These are phyloP conservation scores for Batillaria attramentaria DNA, from an alignment of 1,140 invertebrate genomes.

Conservation along the genomic window DNA sequence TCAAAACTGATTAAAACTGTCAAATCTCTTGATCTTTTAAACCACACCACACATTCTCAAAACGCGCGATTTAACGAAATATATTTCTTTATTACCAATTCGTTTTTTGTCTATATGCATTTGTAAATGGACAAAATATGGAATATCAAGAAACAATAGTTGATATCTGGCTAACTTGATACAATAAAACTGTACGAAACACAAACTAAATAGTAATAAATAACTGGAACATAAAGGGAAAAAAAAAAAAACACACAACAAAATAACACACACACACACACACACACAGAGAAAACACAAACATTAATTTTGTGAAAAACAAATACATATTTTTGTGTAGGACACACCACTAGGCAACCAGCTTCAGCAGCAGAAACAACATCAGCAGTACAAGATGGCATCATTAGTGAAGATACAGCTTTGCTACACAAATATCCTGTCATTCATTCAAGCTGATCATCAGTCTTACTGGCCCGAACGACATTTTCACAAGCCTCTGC, in stretches of 20 bases:
- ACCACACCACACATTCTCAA: too few relatives aligned
- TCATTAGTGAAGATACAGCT: too few relatives aligned
- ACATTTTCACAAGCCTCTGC: too few relatives aligned
- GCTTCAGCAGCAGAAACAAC: too few relatives aligned
- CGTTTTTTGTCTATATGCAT: constrained; percentile 25
- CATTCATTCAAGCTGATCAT: too few relatives aligned
- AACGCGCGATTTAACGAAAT: too few relatives aligned
- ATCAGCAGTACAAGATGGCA: too few relatives aligned
- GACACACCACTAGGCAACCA: not conserved
- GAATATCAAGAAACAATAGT: constrained; percentile 36
- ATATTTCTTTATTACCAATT: constrained; percentile 34
- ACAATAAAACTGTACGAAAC: constrained; percentile 7
- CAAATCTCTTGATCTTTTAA: too few relatives aligned
- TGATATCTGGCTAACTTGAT: constrained; percentile 31
- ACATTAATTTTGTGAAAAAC: constrained; percentile 12
- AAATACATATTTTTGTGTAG: not conserved
- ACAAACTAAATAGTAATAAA: not conserved
- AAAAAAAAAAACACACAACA: not conserved
- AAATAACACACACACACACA: not conserved
- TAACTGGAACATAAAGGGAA: not conserved
- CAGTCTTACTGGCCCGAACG: too few relatives aligned
- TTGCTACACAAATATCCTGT: too few relatives aligned
- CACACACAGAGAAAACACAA: not conserved
- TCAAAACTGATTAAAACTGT: too few relatives aligned
- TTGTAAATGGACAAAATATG: constrained; percentile 36